Conservation (phyloP, 2,113 vertebrate genomes). For the Arizona elegans region DNA sequence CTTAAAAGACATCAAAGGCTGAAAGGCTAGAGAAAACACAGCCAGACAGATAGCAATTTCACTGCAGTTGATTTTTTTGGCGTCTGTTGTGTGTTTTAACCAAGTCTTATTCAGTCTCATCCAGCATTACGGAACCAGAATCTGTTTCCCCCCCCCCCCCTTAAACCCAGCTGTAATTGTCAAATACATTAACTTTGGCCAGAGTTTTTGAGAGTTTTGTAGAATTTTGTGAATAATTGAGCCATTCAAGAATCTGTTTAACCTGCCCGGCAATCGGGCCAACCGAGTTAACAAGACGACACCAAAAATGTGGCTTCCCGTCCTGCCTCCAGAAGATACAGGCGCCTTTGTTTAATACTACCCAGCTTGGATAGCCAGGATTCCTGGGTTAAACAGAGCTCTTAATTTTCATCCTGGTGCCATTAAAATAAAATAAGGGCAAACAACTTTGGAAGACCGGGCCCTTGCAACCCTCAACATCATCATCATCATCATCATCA, state of each 20-base stretch:
- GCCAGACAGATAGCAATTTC: background rate
- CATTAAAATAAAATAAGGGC: background rate
- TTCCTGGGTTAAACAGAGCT: background rate
- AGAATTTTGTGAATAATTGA: background rate
- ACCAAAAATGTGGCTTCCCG: background rate
- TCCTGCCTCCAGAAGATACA: background rate
- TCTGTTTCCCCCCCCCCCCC: too few species aligned
- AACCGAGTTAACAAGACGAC: background rate
- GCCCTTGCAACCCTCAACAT: background rate
- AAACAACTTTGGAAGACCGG: fast-evolving
- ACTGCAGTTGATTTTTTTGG: background rate
- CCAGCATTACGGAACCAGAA: background rate
- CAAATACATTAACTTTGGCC: background rate
- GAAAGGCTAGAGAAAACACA: background rate
- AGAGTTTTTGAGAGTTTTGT: background rate
- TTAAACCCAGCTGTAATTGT: background rate
- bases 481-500: too few species aligned
- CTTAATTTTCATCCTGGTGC: background rate
- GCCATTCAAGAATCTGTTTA: background rate
- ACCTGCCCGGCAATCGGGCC: background rate
- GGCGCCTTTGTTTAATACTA: background rate
- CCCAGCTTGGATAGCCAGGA: background rate
- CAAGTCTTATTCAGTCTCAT: background rate
- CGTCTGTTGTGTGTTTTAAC: background rate
- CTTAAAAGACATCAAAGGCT: background rate